Evolutionary conservation across 2,113 vertebrate genomes (phyloP).

Genomic region (Dromaius novaehollandiae): DNA sequence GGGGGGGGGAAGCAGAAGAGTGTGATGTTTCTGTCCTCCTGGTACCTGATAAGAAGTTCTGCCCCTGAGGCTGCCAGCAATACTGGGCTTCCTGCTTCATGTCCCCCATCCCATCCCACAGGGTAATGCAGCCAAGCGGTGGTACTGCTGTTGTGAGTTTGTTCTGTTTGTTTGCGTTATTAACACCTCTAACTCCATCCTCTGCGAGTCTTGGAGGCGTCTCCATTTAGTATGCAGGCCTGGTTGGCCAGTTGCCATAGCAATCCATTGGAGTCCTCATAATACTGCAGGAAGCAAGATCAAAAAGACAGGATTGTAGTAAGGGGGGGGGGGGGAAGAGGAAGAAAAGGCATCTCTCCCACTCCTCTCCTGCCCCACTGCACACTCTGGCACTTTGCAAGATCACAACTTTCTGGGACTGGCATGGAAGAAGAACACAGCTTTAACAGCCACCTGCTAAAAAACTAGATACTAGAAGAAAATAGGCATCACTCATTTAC

Average conservation of each 20-base stretch:
- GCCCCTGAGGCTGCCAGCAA: background rate
- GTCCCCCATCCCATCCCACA: background rate
- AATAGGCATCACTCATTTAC: background rate
- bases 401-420: background rate
- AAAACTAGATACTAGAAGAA: background rate
- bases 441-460: background rate
- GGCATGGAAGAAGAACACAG: background rate
- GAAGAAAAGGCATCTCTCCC: background rate
- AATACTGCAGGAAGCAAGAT: slow-evolving; percentile 60
- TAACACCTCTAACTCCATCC: slow-evolving; percentile 38
- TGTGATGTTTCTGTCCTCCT: background rate
- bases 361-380: background rate
- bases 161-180: slow-evolving; percentile 16
- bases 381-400: background rate
- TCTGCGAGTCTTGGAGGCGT: slow-evolving; percentile 9
- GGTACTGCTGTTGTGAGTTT: background rate
- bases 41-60: background rate
- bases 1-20: background rate
- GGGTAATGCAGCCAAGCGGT: background rate
- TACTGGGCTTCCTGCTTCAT: background rate
- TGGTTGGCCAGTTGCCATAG: slow-evolving; percentile 76
- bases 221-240: slow-evolving; percentile 76
- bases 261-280: slow-evolving; percentile 62
- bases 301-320: slow-evolving; percentile 58
- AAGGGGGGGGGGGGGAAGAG: background rate